Evolutionary conservation across 1,140 invertebrate genomes (phyloP).

Genomic region (Neodiprion fabricii): DNA sequence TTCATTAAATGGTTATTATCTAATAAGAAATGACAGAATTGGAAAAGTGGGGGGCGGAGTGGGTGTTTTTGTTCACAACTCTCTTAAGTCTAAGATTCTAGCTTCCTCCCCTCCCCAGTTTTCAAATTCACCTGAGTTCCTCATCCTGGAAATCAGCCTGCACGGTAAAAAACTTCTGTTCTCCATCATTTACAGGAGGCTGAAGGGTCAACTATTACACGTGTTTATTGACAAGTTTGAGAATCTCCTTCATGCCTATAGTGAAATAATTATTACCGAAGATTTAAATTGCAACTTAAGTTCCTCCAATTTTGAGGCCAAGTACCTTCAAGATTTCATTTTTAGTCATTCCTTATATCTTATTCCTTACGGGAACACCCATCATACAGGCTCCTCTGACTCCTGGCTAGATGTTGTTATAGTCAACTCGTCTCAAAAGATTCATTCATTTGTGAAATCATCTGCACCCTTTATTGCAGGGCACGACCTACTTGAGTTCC

Average conservation of each 20-base stretch:
- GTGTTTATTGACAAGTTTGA: no score
- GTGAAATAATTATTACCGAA: no score
- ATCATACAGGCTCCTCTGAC: not conserved
- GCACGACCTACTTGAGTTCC: not conserved
- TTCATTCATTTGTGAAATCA: not conserved
- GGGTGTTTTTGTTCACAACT: no score
- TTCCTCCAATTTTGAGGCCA: not conserved
- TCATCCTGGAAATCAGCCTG: not conserved
- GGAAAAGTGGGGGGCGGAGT: no score
- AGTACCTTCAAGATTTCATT: not conserved
- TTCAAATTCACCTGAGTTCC: not conserved
- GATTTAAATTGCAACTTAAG: no score
- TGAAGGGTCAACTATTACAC: not conserved
- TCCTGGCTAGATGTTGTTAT: conserved; percentile 4
- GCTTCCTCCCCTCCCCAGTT: not conserved
- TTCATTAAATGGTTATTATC: no score
- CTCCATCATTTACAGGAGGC: not conserved
- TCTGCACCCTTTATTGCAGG: not conserved
- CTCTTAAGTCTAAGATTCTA: not conserved
- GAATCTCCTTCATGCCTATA: no score
- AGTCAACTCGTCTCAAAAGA: not conserved
- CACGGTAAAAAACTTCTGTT: not conserved
- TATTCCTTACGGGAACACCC: not conserved
- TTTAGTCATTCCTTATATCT: not conserved
- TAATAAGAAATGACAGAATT: no score